A percentile compares a stretch with the other conserved stretches of the same genome.
Evolutionary conservation across 1,140 invertebrate genomes (phyloP).

Genomic region (Penaeus indicus): DNA sequence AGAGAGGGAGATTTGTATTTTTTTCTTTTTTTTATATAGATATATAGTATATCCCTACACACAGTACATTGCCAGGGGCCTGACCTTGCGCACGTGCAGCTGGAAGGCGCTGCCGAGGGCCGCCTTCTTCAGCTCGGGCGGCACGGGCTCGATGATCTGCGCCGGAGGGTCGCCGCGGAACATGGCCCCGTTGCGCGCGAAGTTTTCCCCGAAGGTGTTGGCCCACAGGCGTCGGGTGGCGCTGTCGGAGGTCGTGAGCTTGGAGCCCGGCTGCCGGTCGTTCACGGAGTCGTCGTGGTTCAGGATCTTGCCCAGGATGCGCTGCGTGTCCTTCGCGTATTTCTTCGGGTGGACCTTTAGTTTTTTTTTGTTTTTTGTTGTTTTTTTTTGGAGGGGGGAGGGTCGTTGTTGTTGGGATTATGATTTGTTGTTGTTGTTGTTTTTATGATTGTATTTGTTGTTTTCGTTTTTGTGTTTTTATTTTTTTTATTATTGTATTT

Average conservation of each 20-base stretch:
- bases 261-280: constrained; percentile 59
- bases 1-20: too few relatives aligned
- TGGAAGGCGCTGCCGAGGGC: constrained; percentile 52
- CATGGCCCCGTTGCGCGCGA: constrained; percentile 62
- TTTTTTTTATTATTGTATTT: too few relatives aligned
- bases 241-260: constrained; percentile 57
- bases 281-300: constrained; percentile 67
- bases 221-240: constrained; percentile 63
- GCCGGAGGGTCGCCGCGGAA: constrained; percentile 62
- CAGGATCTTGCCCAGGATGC: constrained; percentile 62
- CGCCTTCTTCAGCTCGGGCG: constrained; percentile 52
- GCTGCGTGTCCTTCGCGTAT: constrained; percentile 64
- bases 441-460: too few relatives aligned
- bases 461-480: too few relatives aligned
- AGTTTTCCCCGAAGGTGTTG: constrained; percentile 63
- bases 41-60: not conserved
- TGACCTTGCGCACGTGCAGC: constrained; percentile 54
- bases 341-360: constrained; percentile 63
- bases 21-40: too few relatives aligned
- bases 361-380: too few relatives aligned
- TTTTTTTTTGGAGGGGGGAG: not conserved
- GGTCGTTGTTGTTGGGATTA: too few relatives aligned
- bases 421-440: too few relatives aligned
- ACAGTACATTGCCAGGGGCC: not conserved
- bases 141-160: constrained; percentile 55